These are phyloP conservation scores for Fregata magnificens DNA, from an alignment of 2,113 vertebrate species.

Conservation along the genomic window DNA sequence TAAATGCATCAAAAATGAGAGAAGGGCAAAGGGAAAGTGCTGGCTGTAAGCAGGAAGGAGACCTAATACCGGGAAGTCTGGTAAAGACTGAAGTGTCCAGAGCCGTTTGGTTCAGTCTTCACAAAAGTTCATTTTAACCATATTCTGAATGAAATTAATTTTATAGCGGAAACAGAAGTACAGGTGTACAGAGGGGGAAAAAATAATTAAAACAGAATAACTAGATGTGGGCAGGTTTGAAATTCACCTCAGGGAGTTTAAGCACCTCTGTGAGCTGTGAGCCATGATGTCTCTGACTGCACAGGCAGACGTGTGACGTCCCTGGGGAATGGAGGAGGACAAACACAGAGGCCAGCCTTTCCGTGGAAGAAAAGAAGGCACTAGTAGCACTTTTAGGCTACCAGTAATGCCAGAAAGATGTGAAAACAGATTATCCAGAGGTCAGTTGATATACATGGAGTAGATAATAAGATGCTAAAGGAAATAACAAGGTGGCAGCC, in stretches of 20 bases:
- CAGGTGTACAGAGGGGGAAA: neutral
- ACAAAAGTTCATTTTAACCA: neutral
- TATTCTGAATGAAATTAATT: neutral
- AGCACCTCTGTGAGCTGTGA: neutral
- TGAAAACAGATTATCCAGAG: neutral
- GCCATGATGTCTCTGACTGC: neutral
- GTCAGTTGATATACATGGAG: neutral
- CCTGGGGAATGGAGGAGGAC: neutral
- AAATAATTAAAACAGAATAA: neutral
- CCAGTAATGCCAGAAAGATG: neutral
- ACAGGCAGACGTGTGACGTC: rapidly evolving
- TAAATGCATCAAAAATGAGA: neutral
- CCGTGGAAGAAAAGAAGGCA: neutral
- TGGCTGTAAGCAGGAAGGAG: neutral
- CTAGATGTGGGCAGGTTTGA: neutral
- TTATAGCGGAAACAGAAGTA: neutral
- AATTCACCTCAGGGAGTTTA: neutral
- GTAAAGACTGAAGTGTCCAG: neutral
- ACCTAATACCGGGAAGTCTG: neutral
- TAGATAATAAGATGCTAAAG: neutral
- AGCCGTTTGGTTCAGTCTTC: neutral
- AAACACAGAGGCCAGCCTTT: neutral
- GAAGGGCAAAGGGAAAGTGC: neutral
- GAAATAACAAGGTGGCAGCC: neutral
- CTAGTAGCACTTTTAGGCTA: neutral